phyloP scores from a whole-genome alignment of 2,888 invertebrate genomes.

The Cryptus viduatorius region DNA sequence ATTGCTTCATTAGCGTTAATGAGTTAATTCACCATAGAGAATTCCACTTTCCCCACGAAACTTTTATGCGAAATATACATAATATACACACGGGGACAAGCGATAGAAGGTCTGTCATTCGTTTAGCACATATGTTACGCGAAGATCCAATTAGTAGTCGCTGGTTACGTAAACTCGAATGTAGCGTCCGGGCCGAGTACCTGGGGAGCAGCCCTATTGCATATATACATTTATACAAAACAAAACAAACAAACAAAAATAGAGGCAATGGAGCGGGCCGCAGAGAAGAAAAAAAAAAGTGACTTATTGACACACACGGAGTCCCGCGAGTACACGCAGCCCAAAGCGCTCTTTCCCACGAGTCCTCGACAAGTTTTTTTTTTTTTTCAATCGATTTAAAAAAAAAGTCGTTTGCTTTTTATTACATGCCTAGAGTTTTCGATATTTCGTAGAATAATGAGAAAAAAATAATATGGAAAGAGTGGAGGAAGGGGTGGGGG shows the following conservation, averaged over 20 bases:
- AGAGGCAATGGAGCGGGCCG: slow-evolving; percentile 27
- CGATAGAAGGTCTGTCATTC: slow-evolving; percentile 51
- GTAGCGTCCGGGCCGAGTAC: slow-evolving; percentile 45
- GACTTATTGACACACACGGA: slow-evolving; percentile 28
- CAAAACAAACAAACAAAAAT: slow-evolving; percentile 10
- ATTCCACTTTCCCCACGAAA: not conserved
- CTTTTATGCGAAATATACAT: slow-evolving; percentile 1
- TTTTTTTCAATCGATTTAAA: not conserved
- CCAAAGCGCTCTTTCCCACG: slow-evolving; percentile 2
- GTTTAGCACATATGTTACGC: slow-evolving; percentile 44
- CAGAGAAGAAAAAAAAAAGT: slow-evolving; percentile 19
- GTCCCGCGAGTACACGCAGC: slow-evolving; percentile 31
- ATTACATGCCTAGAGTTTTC: slow-evolving; percentile 44
- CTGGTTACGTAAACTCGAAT: slow-evolving; percentile 30
- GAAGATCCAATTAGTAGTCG: slow-evolving; percentile 64
- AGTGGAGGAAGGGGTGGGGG: not conserved
- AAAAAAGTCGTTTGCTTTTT: slow-evolving; percentile 40
- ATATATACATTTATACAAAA: slow-evolving; percentile 52
- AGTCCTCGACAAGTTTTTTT: not conserved
- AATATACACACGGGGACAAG: slow-evolving; percentile 36
- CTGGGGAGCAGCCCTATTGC: slow-evolving; percentile 17
- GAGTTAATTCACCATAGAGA: slow-evolving; percentile 51
- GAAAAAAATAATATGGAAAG: not conserved
- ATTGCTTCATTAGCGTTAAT: slow-evolving; percentile 67
- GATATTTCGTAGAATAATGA: slow-evolving; percentile 33